Evolutionary conservation across 2,888 invertebrate genomes (phyloP).

Genomic region (Ceramica pisi): DNA sequence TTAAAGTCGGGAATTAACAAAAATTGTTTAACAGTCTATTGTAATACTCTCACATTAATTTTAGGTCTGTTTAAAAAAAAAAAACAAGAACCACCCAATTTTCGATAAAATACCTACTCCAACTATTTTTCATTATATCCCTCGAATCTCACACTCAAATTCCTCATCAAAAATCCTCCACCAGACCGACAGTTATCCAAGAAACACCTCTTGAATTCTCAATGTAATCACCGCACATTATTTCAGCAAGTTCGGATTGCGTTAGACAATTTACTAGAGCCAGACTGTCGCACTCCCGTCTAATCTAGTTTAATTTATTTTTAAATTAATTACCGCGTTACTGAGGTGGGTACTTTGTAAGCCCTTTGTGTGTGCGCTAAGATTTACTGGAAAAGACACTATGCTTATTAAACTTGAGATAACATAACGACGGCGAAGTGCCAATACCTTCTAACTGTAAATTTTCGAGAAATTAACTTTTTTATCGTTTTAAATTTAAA

Average conservation of each 20-base stretch:
- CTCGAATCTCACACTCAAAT: not conserved
- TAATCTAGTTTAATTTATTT: constrained; percentile 68
- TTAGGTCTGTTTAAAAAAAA: no score
- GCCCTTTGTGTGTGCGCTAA: constrained; percentile 37
- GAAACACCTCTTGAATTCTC: constrained; percentile 35
- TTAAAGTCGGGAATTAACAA: no score
- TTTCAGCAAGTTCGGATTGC: constrained; percentile 52
- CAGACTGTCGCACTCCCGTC: constrained; percentile 49
- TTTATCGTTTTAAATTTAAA: no score
- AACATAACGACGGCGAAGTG: no score
- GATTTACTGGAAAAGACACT: constrained; percentile 43
- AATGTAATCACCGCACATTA: constrained; percentile 60
- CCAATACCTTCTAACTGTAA: no score
- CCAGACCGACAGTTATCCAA: not conserved
- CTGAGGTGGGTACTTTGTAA: constrained; percentile 62
- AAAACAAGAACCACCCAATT: no score
- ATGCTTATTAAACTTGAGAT: not conserved
- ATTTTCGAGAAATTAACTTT: no score
- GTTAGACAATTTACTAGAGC: constrained; percentile 57
- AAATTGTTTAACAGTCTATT: no score
- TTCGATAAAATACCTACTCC: no score
- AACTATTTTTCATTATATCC: not conserved
- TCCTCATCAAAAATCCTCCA: not conserved
- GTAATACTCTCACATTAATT: no score
- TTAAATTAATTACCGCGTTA: constrained; percentile 67